Evolutionary conservation across 2,113 vertebrate genomes (phyloP).

Genomic region (Albula glossodonta): DNA sequence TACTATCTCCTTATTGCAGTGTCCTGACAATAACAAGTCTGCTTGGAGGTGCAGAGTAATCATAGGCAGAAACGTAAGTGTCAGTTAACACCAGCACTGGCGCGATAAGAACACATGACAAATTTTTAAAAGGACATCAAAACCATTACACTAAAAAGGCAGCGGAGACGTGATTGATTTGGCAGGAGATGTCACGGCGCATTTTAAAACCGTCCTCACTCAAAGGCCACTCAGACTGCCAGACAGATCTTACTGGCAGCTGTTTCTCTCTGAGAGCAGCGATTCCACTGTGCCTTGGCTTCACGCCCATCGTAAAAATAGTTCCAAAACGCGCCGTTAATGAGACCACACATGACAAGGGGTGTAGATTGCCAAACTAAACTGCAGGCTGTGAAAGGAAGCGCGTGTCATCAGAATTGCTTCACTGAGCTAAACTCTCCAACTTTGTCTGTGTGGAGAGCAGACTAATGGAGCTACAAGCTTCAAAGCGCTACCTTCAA

Average conservation of each 20-base stretch:
- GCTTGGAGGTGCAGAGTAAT: background rate
- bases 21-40: background rate
- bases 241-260: slow-evolving; percentile 13
- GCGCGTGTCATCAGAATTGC: background rate
- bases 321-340: slow-evolving; percentile 4
- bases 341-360: background rate
- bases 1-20: background rate
- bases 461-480: too few relatives aligned
- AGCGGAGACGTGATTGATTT: background rate
- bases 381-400: background rate
- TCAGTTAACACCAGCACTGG: background rate
- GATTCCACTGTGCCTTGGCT: slow-evolving; percentile 7
- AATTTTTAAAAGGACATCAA: slow-evolving; percentile 1
- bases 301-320: slow-evolving; percentile 7
- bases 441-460: background rate
- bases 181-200: background rate
- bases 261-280: slow-evolving; percentile 5
- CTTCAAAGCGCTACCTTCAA: too few relatives aligned
- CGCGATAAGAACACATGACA: background rate
- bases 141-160: background rate
- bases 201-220: slow-evolving; percentile 1
- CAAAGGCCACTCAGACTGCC: background rate
- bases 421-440: background rate
- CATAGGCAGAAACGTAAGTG: background rate
- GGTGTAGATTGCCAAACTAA: background rate